Base-by-base conservation (phyloP, 2,888 invertebrate species). In the Darwinula stevensoni region DNA sequence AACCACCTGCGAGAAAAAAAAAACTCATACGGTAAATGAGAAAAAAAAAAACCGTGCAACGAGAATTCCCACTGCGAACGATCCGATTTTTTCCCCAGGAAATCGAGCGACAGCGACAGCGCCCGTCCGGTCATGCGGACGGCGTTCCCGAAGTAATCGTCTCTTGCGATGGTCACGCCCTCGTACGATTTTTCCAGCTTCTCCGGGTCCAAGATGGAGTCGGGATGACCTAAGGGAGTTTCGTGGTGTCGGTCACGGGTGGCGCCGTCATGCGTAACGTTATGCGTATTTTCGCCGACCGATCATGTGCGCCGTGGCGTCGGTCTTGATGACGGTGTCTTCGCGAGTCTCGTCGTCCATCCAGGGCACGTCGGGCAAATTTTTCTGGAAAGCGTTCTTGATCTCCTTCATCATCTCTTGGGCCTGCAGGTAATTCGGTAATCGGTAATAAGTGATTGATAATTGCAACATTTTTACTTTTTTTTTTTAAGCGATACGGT, bases 221-320 rank as follows among this genome's bases (percentile, higher is more conserved):
- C 75, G 0, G 94, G 91, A 47, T 82, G 94, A 18, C 91, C 71
- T 66, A 45, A 16, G 39, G 34, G 13, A 18, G n/a, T 30, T 18
- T 16, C n/a, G 22, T n/a, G n/a, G n/a, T n/a, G n/a, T n/a, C n/a
- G n/a, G n/a, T n/a, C n/a, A n/a, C n/a, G n/a, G n/a, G n/a, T n/a
- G n/a, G n/a, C n/a, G n/a, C n/a, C n/a, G n/a, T n/a, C n/a, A n/a
- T n/a, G n/a, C n/a, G n/a, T n/a, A n/a, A n/a, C n/a, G n/a, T n/a
- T n/a, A n/a, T n/a, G n/a, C n/a, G n/a, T n/a, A n/a, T n/a, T n/a
- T n/a, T n/a, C n/a, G 32, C 45, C 46, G 45, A 66, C 69, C 86
- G 41, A 97, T 91, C 76, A 86, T 82, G 46, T 86, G 82, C 12
- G 76, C 72, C 36, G 88, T 88, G 3, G 82, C 72, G 46, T 84